Evolutionary conservation across 2,888 invertebrate genomes (phyloP).

Genomic region (Drosophila siamana): DNA sequence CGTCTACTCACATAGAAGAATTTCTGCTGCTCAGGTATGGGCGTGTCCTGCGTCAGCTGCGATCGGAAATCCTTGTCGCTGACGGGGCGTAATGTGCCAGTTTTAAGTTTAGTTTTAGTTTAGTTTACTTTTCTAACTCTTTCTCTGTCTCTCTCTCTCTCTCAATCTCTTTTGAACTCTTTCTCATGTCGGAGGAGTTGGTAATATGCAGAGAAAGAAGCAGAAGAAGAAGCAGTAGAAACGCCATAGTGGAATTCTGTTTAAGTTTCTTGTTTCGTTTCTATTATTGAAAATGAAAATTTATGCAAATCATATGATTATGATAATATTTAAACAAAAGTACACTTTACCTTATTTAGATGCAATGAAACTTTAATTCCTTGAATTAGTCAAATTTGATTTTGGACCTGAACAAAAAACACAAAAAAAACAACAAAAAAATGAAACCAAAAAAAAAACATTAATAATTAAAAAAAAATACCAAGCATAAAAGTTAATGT

Average conservation of each 20-base stretch:
- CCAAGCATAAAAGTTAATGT: conserved; percentile 50
- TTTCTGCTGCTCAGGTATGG: conserved; percentile 79
- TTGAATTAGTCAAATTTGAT: conserved; percentile 84
- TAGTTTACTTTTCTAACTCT: conserved; percentile 48
- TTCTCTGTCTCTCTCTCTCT: conserved; percentile 33
- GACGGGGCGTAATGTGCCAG: conserved; percentile 45
- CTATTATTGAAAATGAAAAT: conserved; percentile 75
- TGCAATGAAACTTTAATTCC: conserved; percentile 83
- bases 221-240: conserved; percentile 25
- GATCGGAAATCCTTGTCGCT: conserved; percentile 26
- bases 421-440: conserved; percentile 34
- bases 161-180: conserved; percentile 17
- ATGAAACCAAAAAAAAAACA: conserved; percentile 33
- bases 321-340: conserved; percentile 75
- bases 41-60: conserved; percentile 47
- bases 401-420: conserved; percentile 82
- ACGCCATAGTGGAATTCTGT: conserved; percentile 81
- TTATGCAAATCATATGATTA: conserved; percentile 65
- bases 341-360: conserved; percentile 80
- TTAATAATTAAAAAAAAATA: conserved; percentile 29
- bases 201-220: conserved; percentile 21
- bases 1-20: conserved; percentile 77
- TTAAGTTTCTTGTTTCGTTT: conserved; percentile 81
- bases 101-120: conserved; percentile 57
- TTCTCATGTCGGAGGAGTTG: conserved; percentile 26